Conservation (phyloP, 2,888 invertebrate genomes). For the Hipparchia semele region DNA sequence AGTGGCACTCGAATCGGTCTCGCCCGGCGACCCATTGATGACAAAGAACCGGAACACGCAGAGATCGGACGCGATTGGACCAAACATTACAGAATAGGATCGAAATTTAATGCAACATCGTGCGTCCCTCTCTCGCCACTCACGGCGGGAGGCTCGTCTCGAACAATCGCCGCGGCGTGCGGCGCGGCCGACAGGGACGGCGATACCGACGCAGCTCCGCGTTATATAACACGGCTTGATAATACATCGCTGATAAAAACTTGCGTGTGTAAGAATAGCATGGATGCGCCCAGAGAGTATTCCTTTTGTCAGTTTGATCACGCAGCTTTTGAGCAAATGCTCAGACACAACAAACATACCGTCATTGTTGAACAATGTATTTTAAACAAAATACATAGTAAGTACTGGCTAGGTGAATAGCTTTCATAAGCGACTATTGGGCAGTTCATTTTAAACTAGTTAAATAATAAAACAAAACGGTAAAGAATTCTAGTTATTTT, state of each 20-base stretch:
- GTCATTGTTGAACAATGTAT: too few relatives aligned
- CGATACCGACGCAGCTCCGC: slow-evolving; percentile 53
- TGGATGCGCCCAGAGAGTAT: slow-evolving; percentile 52
- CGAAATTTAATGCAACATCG: slow-evolving; percentile 76
- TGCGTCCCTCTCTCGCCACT: slow-evolving; percentile 59
- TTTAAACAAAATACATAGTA: too few relatives aligned
- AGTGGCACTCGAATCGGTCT: slow-evolving; percentile 79
- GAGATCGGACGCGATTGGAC: slow-evolving; percentile 85
- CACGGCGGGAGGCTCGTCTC: slow-evolving; percentile 37
- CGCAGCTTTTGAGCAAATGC: neutral
- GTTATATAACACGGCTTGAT: slow-evolving; percentile 78
- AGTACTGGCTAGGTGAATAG: too few relatives aligned
- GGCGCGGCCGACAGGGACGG: slow-evolving; percentile 35
- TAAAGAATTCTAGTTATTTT: too few relatives aligned
- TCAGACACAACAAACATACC: too few relatives aligned
- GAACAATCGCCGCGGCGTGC: slow-evolving; percentile 31
- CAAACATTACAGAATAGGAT: slow-evolving; percentile 77
- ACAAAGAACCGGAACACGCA: slow-evolving; percentile 86
- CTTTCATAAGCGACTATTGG: too few relatives aligned
- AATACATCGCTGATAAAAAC: slow-evolving; percentile 80
- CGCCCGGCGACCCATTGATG: slow-evolving; percentile 87
- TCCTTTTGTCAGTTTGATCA: neutral
- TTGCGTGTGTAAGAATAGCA: slow-evolving; percentile 57
- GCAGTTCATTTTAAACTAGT: too few relatives aligned
- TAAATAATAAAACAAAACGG: too few relatives aligned